Percentiles rank a stretch among this genome's conserved stretches.
Conservation (phyloP, 2,888 invertebrate genomes). For the Criorhina ranunculi region DNA sequence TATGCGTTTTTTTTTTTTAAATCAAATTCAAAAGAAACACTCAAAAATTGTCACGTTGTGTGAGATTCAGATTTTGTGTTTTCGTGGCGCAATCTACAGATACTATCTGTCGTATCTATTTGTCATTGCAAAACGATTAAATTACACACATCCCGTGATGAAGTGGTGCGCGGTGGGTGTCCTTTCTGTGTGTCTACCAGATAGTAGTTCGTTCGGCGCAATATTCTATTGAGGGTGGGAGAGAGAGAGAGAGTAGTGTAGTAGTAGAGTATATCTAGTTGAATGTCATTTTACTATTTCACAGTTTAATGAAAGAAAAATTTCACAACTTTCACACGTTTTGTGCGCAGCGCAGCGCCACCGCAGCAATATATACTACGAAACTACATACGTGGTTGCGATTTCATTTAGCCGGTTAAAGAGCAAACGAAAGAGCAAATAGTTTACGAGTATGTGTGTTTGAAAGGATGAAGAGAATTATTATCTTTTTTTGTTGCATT, state of each 20-base stretch:
- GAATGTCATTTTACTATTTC: constrained; percentile 70
- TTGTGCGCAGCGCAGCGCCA: constrained; percentile 56
- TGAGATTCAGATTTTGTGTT: too few relatives aligned
- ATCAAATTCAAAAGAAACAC: too few relatives aligned
- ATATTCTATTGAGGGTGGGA: constrained; percentile 13
- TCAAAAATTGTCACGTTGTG: too few relatives aligned
- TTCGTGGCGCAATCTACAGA: constrained; percentile 11
- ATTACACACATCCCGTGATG: constrained; percentile 1
- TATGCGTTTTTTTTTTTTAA: too few relatives aligned
- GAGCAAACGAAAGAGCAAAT: constrained; percentile 23
- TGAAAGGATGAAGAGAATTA: constrained; percentile 37
- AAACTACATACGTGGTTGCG: constrained; percentile 1
- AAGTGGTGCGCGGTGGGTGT: neutral
- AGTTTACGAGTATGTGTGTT: neutral
- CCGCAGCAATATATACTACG: neutral
- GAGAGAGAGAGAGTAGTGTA: constrained; percentile 3
- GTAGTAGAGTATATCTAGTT: constrained; percentile 2
- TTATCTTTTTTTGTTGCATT: constrained; percentile 35
- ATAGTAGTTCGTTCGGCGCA: neutral
- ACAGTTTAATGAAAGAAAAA: constrained; percentile 74
- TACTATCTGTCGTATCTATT: neutral
- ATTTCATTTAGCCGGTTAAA: constrained; percentile 18
- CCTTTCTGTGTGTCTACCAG: neutral
- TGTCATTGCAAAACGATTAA: neutral
- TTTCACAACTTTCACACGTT: constrained; percentile 75